These are phyloP conservation scores for Lagopus muta DNA, from an alignment of 2,113 vertebrate genomes.

Conservation along the genomic window DNA sequence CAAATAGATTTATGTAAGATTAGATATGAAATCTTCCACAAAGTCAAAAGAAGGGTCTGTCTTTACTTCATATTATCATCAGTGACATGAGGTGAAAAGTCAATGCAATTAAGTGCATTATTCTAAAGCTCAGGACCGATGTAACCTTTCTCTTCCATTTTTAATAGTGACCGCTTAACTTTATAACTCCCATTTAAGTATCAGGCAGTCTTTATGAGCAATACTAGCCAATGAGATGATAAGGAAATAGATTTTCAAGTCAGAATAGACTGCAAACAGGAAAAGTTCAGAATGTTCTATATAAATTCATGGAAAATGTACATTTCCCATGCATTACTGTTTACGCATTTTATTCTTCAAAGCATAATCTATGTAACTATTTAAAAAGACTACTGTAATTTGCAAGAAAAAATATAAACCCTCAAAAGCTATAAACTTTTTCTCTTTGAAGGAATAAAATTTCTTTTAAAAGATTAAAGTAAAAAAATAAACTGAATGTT, in stretches of 20 bases:
- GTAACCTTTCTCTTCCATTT: not conserved
- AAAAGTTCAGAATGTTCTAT: not conserved
- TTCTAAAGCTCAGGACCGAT: not conserved
- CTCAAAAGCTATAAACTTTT: not conserved
- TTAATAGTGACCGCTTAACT: not conserved
- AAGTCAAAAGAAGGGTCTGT: not conserved
- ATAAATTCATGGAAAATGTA: not conserved
- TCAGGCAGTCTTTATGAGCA: not conserved
- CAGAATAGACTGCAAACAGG: not conserved
- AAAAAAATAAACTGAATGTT: not conserved
- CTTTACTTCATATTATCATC: not conserved
- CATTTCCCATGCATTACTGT: not conserved
- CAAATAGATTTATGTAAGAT: not conserved
- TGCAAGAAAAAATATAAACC: not conserved
- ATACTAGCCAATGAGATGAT: not conserved
- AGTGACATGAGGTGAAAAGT: not conserved
- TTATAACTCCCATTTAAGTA: fast-evolving
- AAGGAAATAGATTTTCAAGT: not conserved
- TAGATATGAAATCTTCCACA: not conserved
- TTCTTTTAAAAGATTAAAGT: not conserved
- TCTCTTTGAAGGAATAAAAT: not conserved
- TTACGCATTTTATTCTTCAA: not conserved
- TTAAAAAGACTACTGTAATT: not conserved
- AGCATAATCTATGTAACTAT: not conserved
- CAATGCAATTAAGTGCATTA: not conserved